phyloP scores from a whole-genome alignment of 2,113 vertebrate species.

The Plestiodon gilberti region DNA sequence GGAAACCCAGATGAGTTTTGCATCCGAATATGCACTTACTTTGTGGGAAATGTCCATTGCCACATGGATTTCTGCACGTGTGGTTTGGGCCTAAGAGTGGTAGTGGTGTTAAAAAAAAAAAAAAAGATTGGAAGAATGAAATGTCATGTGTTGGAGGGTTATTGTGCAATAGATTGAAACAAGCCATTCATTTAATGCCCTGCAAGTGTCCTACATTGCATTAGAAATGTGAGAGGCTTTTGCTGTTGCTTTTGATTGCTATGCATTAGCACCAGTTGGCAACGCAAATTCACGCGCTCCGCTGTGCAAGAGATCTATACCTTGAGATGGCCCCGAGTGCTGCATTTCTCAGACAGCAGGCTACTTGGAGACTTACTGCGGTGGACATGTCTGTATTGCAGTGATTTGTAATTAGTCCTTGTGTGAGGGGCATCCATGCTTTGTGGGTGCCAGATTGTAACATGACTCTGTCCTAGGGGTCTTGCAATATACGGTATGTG shows the following conservation, averaged over 20 bases:
- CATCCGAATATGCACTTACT: no score
- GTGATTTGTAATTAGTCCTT: background rate
- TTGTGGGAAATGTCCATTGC: no score
- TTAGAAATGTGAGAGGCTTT: background rate
- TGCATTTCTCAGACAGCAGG: background rate
- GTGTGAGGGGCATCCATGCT: no score
- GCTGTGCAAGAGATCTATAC: background rate
- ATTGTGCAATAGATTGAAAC: constrained; percentile 28
- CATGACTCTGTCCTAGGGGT: no score
- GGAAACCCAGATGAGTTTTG: no score
- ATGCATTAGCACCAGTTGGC: no score
- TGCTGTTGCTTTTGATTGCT: no score
- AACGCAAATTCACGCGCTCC: background rate
- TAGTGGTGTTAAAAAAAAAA: background rate
- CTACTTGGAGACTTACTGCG: background rate
- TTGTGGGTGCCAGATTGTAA: background rate
- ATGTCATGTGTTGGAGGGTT: background rate
- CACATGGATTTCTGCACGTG: no score
- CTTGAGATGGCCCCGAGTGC: background rate
- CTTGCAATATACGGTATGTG: background rate
- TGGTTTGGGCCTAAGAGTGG: no score
- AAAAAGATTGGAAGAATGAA: background rate
- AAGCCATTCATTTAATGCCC: constrained; percentile 14
- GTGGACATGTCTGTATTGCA: background rate
- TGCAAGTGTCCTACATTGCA: constrained; percentile 18